Base-by-base conservation (phyloP, 2,888 invertebrate species). In the Epinotia nisella region DNA sequence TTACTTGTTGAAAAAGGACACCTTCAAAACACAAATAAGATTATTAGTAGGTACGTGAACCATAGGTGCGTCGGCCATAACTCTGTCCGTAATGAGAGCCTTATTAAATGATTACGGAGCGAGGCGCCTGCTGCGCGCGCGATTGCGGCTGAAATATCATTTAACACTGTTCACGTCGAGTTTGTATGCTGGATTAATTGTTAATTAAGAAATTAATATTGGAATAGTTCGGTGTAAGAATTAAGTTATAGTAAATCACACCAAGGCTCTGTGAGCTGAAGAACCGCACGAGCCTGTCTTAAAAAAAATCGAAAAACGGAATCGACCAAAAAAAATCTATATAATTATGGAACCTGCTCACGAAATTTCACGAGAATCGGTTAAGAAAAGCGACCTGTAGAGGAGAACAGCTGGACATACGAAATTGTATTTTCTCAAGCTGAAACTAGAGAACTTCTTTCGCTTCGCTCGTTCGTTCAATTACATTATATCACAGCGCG, bases 41-140 rank as follows among this genome's bases (percentile, higher is more conserved):
- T 17, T 29, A 51, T 51, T 29, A 64, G 21, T 51, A n/a, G 45
- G 29, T 53, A 64, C 64, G n/a, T n/a, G 51, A 15, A 2, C 13
- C 64, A 53, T 65, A 65, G 64, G 64, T 53, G 64, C 64, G 19
- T 29, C 53, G 53, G 35, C 35, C 51, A 65, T 65, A 53, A 65
- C 64, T 65, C 64, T 29, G 35, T 4, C 10, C 53, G 39, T 88
- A 89, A 89, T 90, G 84, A 87, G 87, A 66, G 78, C 67, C 87
- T 89, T 86, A 88, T 88, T 86, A 85, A 78, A 77, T 70, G 76
- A 67, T 80, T 80, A 82, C 81, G 81, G 77, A 49, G 49, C 77
- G 77, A 81, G 83, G 82, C 72, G 74, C 75, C 77, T 55, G 65
- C 65, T 65, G 65, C 39, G 64, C 51, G 55, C 15, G 15, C 24